Evolutionary conservation across 1,140 invertebrate genomes (phyloP).

Genomic region (Trachymyrmex cornetzi): DNA sequence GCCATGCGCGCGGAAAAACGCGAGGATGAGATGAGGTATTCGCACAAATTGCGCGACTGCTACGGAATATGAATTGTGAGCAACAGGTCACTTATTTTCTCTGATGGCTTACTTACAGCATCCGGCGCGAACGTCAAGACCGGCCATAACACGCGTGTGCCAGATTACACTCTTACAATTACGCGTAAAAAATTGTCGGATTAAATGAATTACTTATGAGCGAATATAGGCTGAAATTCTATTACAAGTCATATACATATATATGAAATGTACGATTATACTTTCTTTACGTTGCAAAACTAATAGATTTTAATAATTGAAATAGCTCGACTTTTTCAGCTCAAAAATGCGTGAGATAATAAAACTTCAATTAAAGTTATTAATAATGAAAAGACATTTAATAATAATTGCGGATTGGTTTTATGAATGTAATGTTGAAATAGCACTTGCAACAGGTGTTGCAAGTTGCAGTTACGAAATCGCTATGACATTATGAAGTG

Average conservation of each 20-base stretch:
- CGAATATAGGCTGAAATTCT: not conserved
- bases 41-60: constrained; percentile 55
- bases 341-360: not conserved
- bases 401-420: not conserved
- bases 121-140: constrained; percentile 6
- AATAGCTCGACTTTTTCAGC: not conserved
- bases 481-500: constrained; percentile 9
- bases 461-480: constrained; percentile 29
- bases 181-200: not conserved
- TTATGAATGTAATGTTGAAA: constrained; percentile 6
- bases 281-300: not conserved
- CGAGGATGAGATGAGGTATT: constrained; percentile 52
- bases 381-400: constrained; percentile 14
- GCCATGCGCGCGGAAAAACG: constrained; percentile 56
- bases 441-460: constrained; percentile 40
- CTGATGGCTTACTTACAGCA: constrained; percentile 56
- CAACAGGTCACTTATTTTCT: constrained; percentile 69
- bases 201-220: constrained; percentile 11
- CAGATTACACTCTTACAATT: constrained; percentile 1
- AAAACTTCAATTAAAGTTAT: constrained; percentile 11
- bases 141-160: not conserved
- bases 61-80: constrained; percentile 64
- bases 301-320: not conserved
- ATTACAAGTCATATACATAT: not conserved
- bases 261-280: not conserved